Base-by-base conservation (phyloP, 2,888 invertebrate genomes). In the Tipula helvola region DNA sequence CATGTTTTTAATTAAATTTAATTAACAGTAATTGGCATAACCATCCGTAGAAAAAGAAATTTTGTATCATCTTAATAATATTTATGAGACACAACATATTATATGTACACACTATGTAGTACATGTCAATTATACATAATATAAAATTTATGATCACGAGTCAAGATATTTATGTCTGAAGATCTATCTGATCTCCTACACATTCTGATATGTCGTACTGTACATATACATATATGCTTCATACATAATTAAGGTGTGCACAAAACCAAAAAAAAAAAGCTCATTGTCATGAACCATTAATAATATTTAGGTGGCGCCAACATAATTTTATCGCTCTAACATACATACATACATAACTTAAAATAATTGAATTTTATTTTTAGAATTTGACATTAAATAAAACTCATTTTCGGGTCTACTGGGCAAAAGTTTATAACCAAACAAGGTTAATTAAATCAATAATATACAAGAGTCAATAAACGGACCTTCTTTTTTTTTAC, bases 1-100 rank as follows among this genome's bases (percentile, higher is more conserved):
- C 71, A 71, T 71, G 71, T 71, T 71, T 71, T 71, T 71, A 71
- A 71, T 71, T 71, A 71, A 71, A 71, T 71, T 71, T 71, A 71
- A 71, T 71, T 71, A 71, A 71, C 71, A 71, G 28, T 71, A 71
- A 71, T 71, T 71, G 71, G 71, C 71, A 71, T 71, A 71, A 71
- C 71, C 71, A 71, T 71, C 71, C 71, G 71, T 71, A 71, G 71
- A 28, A 28, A 71, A 71, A 71, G 28, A 71, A 71, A 71, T 71
- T 71, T 71, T 28, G 71, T 71, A 71, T 71, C 71, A 71, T 71
- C 71, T 71, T 71, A 71, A 71, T 71, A 57, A 10, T 57, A 57
- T 39, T 39, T 39, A 39, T 57, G 12, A 57, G 52, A 57, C 52
- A 57, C 16, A 57, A 57, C 52, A 57, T 57, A 71, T 71, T 28